Conservation (phyloP, 2,797 vertebrate genomes). For the Erpetoichthys calabaricus region DNA sequence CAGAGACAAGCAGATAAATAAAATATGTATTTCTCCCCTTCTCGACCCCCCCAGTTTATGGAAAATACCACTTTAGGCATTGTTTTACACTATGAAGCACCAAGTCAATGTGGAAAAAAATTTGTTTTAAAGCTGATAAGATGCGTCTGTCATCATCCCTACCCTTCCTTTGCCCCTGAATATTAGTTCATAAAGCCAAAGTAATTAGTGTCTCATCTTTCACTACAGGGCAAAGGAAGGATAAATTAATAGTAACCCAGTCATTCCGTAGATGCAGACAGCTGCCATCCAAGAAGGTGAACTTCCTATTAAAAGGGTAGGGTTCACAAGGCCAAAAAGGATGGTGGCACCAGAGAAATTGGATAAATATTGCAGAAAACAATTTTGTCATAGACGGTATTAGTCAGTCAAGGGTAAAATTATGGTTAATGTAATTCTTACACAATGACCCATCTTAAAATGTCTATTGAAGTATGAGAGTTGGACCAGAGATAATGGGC, state of each 20-base stretch:
- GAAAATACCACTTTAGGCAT: neutral
- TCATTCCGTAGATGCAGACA: constrained; percentile 11
- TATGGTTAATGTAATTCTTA: constrained; percentile 13
- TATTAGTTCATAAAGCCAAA: constrained; percentile 16
- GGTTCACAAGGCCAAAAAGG: constrained; percentile 5
- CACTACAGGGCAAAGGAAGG: constrained; percentile 8
- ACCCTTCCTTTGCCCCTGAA: constrained; percentile 27
- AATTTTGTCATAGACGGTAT: neutral
- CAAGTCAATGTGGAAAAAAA: constrained; percentile 38
- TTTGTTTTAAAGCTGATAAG: constrained; percentile 38
- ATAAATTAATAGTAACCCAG: constrained; percentile 15
- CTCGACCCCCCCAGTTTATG: too few relatives aligned
- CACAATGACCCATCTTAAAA: constrained; percentile 15
- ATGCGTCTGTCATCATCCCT: constrained; percentile 39
- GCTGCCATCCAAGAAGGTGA: constrained; percentile 13
- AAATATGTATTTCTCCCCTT: too few relatives aligned
- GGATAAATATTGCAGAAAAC: constrained; percentile 1
- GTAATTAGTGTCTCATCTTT: constrained; percentile 25
- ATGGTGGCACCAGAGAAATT: neutral
- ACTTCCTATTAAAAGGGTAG: constrained; percentile 9
- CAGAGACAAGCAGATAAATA: too few relatives aligned
- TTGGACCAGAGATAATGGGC: constrained; percentile 31
- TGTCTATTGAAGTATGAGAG: constrained; percentile 30
- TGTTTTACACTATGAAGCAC: constrained; percentile 11
- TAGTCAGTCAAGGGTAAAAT: constrained; percentile 14